Conservation (phyloP, 2,888 invertebrate genomes). For the Synergus itoensis region DNA sequence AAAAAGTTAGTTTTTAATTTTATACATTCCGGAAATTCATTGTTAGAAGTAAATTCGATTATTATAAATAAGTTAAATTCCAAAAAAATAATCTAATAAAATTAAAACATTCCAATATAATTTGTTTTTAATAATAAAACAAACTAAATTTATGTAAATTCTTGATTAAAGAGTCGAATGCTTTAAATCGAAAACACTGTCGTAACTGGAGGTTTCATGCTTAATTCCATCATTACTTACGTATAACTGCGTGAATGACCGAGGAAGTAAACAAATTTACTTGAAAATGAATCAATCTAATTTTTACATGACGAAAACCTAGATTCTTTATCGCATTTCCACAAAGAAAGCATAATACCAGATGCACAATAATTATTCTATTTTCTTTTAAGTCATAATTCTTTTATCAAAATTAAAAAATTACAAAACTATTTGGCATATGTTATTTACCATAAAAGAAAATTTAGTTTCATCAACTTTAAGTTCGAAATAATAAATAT, state of each 20-base stretch:
- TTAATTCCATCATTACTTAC: not conserved
- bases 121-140: not conserved
- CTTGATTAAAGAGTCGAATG: not conserved
- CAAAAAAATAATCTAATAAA: no score
- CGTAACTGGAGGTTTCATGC: not conserved
- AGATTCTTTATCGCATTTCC: not conserved
- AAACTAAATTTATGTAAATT: not conserved
- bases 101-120: no score
- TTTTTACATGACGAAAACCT: not conserved
- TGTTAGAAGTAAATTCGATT: not conserved
- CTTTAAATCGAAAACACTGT: not conserved
- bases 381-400: not conserved
- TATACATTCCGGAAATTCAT: not conserved
- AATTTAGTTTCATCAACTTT: no score
- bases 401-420: not conserved
- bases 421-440: not conserved
- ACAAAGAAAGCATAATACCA: not conserved
- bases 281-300: not conserved
- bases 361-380: not conserved
- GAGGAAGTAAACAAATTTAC: conserved; percentile 29
- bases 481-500: no score
- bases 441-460: no score
- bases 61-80: not conserved
- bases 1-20: no score
- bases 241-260: conserved; percentile 21